Evolutionary conservation across 1,140 invertebrate genomes (phyloP).

Genomic region (Heliconius melpomene): DNA sequence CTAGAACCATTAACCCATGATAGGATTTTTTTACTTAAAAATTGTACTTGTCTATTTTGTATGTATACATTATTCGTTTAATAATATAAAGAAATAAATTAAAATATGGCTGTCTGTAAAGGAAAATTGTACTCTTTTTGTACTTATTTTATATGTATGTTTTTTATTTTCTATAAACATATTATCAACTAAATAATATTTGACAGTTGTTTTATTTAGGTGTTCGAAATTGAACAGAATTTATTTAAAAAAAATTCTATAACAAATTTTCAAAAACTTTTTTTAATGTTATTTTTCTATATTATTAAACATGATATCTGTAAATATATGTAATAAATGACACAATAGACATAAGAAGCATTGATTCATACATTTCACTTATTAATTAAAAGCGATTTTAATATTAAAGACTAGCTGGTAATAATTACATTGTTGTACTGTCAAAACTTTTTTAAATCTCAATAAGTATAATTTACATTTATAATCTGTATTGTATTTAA

Average conservation of each 20-base stretch:
- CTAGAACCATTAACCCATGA: slow-evolving; percentile 3
- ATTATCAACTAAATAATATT: too few relatives aligned
- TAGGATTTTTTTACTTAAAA: background rate
- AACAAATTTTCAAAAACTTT: too few relatives aligned
- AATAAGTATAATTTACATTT: too few relatives aligned
- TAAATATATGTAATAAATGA: slow-evolving; percentile 1
- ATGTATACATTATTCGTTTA: background rate
- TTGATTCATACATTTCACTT: slow-evolving; percentile 24
- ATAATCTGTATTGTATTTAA: too few relatives aligned
- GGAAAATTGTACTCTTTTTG: too few relatives aligned
- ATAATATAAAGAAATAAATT: background rate
- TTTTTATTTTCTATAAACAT: too few relatives aligned
- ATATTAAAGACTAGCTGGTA: slow-evolving; percentile 51
- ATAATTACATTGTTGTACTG: slow-evolving; percentile 33
- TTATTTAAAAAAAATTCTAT: too few relatives aligned
- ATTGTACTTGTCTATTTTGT: slow-evolving; percentile 3
- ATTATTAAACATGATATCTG: background rate
- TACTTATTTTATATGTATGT: too few relatives aligned
- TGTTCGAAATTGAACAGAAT: too few relatives aligned
- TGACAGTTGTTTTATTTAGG: too few relatives aligned
- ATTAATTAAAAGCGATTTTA: slow-evolving; percentile 44
- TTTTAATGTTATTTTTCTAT: background rate
- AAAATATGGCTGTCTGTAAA: background rate
- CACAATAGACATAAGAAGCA: background rate
- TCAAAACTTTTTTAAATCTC: slow-evolving; percentile 26